A percentile compares a stretch with the other conserved stretches of the same genome.
These are phyloP conservation scores for Benitochromis conjunctus DNA, from an alignment of 2,113 vertebrate species.

Conservation along the genomic window DNA sequence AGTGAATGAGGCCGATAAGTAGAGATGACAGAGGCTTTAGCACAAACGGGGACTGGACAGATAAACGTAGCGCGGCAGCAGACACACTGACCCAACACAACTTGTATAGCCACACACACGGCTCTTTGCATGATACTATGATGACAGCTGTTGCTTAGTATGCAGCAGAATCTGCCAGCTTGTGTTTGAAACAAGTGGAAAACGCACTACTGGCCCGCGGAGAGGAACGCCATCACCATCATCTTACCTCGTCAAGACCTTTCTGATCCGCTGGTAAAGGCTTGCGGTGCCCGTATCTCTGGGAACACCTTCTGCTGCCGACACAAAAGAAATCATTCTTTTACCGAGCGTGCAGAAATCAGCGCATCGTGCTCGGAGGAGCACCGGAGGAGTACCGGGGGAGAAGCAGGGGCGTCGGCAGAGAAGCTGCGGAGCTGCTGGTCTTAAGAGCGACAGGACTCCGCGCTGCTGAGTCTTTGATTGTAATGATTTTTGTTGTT, in stretches of 20 bases:
- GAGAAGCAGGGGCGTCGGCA: not conserved
- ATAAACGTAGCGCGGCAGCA: not conserved
- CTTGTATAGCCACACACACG: not conserved
- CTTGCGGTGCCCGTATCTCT: conserved; percentile 10
- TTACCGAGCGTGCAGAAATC: not conserved
- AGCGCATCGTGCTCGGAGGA: conserved; percentile 8
- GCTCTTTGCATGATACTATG: not conserved
- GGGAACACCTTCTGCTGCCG: conserved; percentile 42
- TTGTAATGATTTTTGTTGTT: too few species aligned
- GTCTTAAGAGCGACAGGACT: too few species aligned
- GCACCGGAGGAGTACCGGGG: not conserved
- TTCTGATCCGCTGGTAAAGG: conserved; percentile 31
- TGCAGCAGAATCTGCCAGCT: not conserved
- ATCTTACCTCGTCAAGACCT: conserved; percentile 35
- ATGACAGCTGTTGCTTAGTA: conserved; percentile 14
- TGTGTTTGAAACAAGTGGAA: too few species aligned
- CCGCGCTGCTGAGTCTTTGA: not conserved
- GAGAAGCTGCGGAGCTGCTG: not conserved
- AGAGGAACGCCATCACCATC: not conserved
- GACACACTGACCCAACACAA: not conserved
- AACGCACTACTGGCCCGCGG: too few species aligned
- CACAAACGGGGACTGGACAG: not conserved
- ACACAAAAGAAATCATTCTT: conserved; percentile 49
- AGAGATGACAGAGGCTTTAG: not conserved
- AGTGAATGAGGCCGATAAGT: not conserved